Evolutionary conservation across 2,888 invertebrate genomes (phyloP).

Genomic region (Tetragnatha montana): DNA sequence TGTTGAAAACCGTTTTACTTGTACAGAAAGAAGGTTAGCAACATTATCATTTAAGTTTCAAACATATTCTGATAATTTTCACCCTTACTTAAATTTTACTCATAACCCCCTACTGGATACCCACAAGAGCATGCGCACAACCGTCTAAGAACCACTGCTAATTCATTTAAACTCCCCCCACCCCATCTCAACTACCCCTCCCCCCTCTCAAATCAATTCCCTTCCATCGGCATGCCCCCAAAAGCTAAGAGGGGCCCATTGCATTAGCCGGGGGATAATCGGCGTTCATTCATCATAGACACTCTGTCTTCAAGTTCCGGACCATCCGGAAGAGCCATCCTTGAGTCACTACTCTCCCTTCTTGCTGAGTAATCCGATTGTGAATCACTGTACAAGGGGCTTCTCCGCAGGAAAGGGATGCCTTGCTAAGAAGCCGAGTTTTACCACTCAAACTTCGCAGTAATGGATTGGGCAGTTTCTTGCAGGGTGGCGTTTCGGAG

Average conservation of each 20-base stretch:
- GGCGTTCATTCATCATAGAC: slow-evolving; percentile 52
- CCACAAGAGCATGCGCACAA: background rate
- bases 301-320: slow-evolving; percentile 67
- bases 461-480: slow-evolving; percentile 46
- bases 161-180: background rate
- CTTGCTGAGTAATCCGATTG: slow-evolving; percentile 66
- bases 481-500: slow-evolving; percentile 9
- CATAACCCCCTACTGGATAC: background rate
- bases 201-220: background rate
- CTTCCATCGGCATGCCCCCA: slow-evolving; percentile 12
- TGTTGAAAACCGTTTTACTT: no score
- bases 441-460: slow-evolving; percentile 29
- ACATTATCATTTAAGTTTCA: no score
- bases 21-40: no score
- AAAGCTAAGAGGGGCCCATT: slow-evolving; percentile 40
- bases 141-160: background rate
- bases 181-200: background rate
- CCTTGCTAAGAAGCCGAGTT: slow-evolving; percentile 49
- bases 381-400: slow-evolving; percentile 65
- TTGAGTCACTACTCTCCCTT: slow-evolving; percentile 55
- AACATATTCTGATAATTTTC: background rate
- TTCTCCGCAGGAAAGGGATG: slow-evolving; percentile 43
- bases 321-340: slow-evolving; percentile 48
- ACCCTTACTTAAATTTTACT: background rate
- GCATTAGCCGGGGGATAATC: slow-evolving; percentile 42